Conservation (phyloP, 2,797 vertebrate species). For the Takifugu rubripes region DNA sequence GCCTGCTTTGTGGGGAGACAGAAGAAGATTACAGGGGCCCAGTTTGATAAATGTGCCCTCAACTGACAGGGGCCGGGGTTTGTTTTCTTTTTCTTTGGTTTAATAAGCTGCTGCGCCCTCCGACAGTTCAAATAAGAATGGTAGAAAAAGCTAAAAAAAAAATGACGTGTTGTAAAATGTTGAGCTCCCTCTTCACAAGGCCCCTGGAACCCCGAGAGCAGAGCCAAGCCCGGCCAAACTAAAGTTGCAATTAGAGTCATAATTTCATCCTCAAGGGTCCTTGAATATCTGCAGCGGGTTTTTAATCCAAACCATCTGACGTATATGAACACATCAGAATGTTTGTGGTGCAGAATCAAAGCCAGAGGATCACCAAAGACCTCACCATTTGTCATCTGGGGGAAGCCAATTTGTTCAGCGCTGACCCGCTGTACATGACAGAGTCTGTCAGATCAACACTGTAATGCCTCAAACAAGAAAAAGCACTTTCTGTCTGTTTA, state of each 20-base stretch:
- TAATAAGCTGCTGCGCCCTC: neutral
- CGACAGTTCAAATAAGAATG: neutral
- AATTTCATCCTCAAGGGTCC: neutral
- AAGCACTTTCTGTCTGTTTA: too few relatives aligned
- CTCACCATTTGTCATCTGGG: too few relatives aligned
- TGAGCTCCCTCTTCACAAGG: too few relatives aligned
- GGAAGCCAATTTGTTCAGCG: too few relatives aligned
- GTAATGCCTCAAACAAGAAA: too few relatives aligned
- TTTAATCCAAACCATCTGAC: too few relatives aligned
- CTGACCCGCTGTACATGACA: too few relatives aligned
- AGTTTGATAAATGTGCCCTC: constrained; percentile 30
- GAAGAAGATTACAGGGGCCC: constrained; percentile 22
- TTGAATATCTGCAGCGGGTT: neutral
- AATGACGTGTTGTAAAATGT: neutral
- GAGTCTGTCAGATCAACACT: too few relatives aligned
- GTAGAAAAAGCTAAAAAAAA: neutral
- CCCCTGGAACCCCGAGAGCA: too few relatives aligned
- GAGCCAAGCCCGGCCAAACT: neutral
- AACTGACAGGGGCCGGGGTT: constrained; percentile 5
- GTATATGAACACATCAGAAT: too few relatives aligned
- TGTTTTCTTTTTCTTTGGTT: neutral
- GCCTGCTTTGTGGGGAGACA: constrained; percentile 18
- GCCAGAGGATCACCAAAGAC: too few relatives aligned
- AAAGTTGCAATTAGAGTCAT: neutral
- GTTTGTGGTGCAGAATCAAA: too few relatives aligned